Evolutionary conservation across 2,888 invertebrate genomes (phyloP).

Genomic region (Griposia aprilina): DNA sequence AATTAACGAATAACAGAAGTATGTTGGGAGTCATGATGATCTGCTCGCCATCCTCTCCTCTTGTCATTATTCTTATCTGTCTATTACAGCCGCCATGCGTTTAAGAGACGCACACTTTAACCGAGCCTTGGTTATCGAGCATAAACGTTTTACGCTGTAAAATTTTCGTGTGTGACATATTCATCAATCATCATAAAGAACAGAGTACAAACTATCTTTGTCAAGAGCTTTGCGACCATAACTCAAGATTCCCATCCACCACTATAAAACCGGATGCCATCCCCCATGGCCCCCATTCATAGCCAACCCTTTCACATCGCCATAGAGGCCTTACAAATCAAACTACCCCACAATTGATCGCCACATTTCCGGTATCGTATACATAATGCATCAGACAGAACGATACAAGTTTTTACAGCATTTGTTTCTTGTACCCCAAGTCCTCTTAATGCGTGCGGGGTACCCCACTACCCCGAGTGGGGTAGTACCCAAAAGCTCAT

Average conservation of each 20-base stretch:
- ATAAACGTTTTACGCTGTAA: not conserved
- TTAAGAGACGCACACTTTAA: not conserved
- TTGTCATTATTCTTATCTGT: conserved; percentile 6
- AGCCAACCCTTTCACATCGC: conserved; percentile 23
- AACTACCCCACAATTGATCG: conserved; percentile 59
- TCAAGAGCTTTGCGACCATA: not conserved
- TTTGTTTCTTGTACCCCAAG: conserved; percentile 66
- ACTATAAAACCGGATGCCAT: conserved; percentile 25
- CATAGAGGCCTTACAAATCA: conserved; percentile 52
- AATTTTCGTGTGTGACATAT: not conserved
- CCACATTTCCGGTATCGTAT: conserved; percentile 58
- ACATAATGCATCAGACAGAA: conserved; percentile 59
- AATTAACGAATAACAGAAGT: not conserved
- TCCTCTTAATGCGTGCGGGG: conserved; percentile 62
- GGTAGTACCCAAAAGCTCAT: conserved; percentile 61
- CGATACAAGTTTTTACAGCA: conserved; percentile 74
- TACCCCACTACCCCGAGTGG: conserved; percentile 20
- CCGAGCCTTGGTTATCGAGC: not conserved
- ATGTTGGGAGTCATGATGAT: not conserved
- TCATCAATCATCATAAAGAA: not conserved
- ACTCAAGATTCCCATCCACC: conserved; percentile 6
- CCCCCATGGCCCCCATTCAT: conserved; percentile 14
- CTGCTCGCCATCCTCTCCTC: not conserved
- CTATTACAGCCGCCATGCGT: not conserved
- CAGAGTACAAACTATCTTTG: not conserved